Base-by-base conservation (phyloP, 2,797 vertebrate species). In the Accipiter badius region DNA sequence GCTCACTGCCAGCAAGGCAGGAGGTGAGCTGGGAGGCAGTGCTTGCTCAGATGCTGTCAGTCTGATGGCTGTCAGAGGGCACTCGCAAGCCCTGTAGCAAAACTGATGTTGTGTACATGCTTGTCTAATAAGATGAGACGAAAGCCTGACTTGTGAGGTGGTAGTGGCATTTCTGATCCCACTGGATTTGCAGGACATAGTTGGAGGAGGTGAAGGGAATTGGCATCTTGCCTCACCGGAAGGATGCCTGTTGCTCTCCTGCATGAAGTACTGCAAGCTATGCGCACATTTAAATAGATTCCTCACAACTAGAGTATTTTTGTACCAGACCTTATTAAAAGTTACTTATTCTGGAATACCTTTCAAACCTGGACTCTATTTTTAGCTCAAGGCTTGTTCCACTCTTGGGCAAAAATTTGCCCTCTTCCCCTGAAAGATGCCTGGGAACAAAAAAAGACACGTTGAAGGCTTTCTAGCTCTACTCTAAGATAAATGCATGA, bases 51-150 rank as follows among this genome's bases (percentile, higher is more conserved):
- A 8, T 40, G 3, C 63, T 15, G 37, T 25, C 42, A 19, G 20
- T 49, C 35, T 26, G 24, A 20, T 0, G 5, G 29, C 52, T 82
- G 37, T 37, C 6, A 0, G 50, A 49, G 46, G 77, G 28, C 82
- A 73, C 20, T 40, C 19, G 4, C 13, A 11, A 69, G 40, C 58
- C 35, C 67, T 86, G 46, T 15, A 35, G 52, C 42, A 62, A 69
- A 65, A 17, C 28, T 1, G 0, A 2, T 11, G 11, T 26, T 52
- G 25, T 19, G 35, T 16, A 15, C 46, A 8, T 24, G 6, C 40
- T 66, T 57, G 52, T 44, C 49, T 20, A 15, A 15, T 15, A 33
- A 44, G 62, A 33, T 11, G 26, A 59, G 47, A 50, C 21, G 22
- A 58, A 67, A 70, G 22, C 22, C 7, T 16, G n/a, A 15, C 10